phyloP scores from a whole-genome alignment of 2,888 invertebrate genomes.

The Seira sanloemensis region DNA sequence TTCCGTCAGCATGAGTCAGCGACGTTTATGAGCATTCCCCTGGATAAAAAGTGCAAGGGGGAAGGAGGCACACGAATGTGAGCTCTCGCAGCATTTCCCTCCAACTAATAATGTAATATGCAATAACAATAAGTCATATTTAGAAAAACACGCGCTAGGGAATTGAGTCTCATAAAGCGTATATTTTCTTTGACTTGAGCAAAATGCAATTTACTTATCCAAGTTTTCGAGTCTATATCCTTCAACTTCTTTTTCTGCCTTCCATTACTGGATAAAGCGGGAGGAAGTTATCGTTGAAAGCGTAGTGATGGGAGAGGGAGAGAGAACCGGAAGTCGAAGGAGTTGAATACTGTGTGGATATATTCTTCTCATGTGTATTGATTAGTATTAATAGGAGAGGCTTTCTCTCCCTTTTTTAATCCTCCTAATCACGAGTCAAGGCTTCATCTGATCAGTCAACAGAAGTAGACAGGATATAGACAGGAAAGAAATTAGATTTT shows the following conservation, averaged over 20 bases:
- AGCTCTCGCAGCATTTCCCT: too few relatives aligned
- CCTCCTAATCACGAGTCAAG: not conserved
- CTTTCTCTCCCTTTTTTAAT: not conserved
- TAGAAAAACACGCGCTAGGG: not conserved
- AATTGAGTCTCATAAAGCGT: too few relatives aligned
- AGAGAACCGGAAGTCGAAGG: conserved; percentile 3
- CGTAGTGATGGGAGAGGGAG: conserved; percentile 2
- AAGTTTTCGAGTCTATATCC: too few relatives aligned
- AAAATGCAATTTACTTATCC: not conserved
- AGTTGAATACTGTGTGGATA: not conserved
- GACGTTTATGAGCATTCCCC: too few relatives aligned
- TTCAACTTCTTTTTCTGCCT: not conserved
- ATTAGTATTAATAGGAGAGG: not conserved
- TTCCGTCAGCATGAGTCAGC: too few relatives aligned
- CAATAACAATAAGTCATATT: conserved; percentile 4
- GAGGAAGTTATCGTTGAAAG: conserved; percentile 2
- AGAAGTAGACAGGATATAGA: not conserved
- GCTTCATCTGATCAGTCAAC: not conserved
- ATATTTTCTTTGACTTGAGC: not conserved
- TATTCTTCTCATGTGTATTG: not conserved
- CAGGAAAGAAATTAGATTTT: not conserved
- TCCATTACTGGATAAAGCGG: too few relatives aligned
- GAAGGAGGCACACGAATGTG: too few relatives aligned
- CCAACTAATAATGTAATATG: conserved; percentile 4
- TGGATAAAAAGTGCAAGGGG: too few relatives aligned